phyloP scores from a whole-genome alignment of 2,888 invertebrate genomes.

The Dolomedes plantarius region DNA sequence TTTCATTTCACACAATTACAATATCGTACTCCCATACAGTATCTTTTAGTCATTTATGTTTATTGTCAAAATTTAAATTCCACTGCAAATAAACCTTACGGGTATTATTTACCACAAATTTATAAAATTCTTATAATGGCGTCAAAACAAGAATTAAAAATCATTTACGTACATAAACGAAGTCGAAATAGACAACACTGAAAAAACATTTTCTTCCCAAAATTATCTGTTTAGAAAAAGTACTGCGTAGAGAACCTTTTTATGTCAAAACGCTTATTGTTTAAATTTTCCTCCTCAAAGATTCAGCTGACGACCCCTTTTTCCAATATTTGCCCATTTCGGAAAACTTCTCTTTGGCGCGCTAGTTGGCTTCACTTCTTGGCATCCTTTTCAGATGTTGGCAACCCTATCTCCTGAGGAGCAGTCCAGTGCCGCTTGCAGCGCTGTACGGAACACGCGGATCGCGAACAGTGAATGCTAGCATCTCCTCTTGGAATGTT shows the following conservation, averaged over 20 bases:
- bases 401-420: slow-evolving; percentile 48
- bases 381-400: slow-evolving; percentile 10
- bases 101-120: too few species aligned
- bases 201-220: too few species aligned
- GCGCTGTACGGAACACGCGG: slow-evolving; percentile 65
- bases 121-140: too few species aligned
- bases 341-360: slow-evolving; percentile 8
- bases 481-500: slow-evolving; percentile 61
- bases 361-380: background rate
- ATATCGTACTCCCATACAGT: too few species aligned
- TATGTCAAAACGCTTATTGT: background rate
- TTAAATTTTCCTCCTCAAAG: background rate
- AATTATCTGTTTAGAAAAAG: too few species aligned
- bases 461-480: slow-evolving; percentile 58
- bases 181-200: too few species aligned
- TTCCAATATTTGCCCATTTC: slow-evolving; percentile 3
- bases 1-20: too few species aligned
- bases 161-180: too few species aligned
- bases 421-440: slow-evolving; percentile 43
- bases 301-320: slow-evolving; percentile 1
- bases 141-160: too few species aligned
- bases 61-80: too few species aligned
- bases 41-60: too few species aligned
- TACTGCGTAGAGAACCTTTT: background rate
- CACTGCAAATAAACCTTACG: too few species aligned